Percentiles rank a stretch among this genome's conserved stretches.
These are phyloP conservation scores for Spinus olivaceus DNA, from an alignment of 2,797 vertebrate genomes.

Conservation along the genomic window DNA sequence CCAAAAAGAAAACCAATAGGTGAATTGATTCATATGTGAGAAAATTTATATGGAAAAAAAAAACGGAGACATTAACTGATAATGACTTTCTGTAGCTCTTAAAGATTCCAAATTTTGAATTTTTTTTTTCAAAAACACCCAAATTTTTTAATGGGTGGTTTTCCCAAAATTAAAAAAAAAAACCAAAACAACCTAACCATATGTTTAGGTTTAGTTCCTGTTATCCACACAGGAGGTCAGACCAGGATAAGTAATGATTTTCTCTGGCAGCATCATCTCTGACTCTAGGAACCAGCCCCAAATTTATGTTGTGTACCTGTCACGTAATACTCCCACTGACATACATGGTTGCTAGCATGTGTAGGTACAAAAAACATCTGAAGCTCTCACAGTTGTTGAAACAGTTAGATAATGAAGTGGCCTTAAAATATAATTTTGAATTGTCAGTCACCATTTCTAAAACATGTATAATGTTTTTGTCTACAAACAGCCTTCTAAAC, in stretches of 20 bases:
- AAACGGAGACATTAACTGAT: not conserved
- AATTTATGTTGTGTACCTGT: not conserved
- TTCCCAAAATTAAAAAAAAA: not conserved
- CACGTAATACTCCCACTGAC: not conserved
- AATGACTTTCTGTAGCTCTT: not conserved
- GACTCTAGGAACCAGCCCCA: not conserved
- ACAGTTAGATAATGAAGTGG: not conserved
- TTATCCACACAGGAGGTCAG: conserved; percentile 2
- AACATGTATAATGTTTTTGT: not conserved
- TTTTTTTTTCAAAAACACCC: too few species aligned
- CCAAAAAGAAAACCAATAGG: not conserved
- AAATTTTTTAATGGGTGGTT: not conserved
- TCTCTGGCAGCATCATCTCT: not conserved
- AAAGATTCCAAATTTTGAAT: not conserved
- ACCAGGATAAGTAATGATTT: not conserved
- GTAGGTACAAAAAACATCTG: not conserved
- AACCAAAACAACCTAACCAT: too few species aligned
- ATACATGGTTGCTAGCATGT: not conserved
- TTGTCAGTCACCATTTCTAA: not conserved
- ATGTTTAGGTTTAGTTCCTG: not conserved
- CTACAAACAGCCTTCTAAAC: not conserved
- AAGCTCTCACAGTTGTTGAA: not conserved
- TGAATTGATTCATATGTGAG: not conserved
- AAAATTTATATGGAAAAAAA: not conserved
- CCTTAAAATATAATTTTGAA: not conserved